Evolutionary conservation across 2,888 invertebrate species (phyloP), one percentile per base, ranked within the genome.

Genomic region (Leucania comma): DNA sequence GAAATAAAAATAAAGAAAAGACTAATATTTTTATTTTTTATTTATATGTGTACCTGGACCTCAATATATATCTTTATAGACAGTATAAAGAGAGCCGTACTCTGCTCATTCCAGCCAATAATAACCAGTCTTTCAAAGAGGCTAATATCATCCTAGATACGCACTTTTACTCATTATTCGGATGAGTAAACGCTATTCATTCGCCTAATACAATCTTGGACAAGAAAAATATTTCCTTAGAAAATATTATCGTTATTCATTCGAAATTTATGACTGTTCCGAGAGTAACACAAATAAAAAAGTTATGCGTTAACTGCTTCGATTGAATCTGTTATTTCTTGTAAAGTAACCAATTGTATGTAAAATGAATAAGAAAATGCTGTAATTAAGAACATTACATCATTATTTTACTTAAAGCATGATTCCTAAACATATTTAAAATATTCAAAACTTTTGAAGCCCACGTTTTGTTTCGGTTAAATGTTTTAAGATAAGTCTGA

Each of bases 71-170:
- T 81, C 70, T 62, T 56, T 58, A 68, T 32, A 35, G 68, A 68
- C 69, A 68, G 59, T 35, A 78, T 63, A 68, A 82, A 77, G 68
- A 69, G 69, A 35, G 48, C 48, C 65, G 63, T 82, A 80, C 80
- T 81, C 72, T 80, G 65, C 77, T 81, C 86, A 86, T 86, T 76
- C 82, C 72, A 42, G 56, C 68, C 67, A 77, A 83, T 81, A 86
- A 86, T 81, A 61, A 74, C 64, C 42, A 66, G 64, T 66, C 75
- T 78, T 75, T 66, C 56, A 80, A 57, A 75, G 77, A 72, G 68
- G 66, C 74, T 81, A 85, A 85, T 84, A 83, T 80, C 78, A 78
- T 85, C 82, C 76, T 78, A 69, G 80, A 80, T 84, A 82, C 80
- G 78, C 78, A 79, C 75, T 81, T 82, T 77, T 75, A 72, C 73